phyloP scores from a whole-genome alignment of 2,888 invertebrate genomes.

The Nemotelus nigrinus region DNA sequence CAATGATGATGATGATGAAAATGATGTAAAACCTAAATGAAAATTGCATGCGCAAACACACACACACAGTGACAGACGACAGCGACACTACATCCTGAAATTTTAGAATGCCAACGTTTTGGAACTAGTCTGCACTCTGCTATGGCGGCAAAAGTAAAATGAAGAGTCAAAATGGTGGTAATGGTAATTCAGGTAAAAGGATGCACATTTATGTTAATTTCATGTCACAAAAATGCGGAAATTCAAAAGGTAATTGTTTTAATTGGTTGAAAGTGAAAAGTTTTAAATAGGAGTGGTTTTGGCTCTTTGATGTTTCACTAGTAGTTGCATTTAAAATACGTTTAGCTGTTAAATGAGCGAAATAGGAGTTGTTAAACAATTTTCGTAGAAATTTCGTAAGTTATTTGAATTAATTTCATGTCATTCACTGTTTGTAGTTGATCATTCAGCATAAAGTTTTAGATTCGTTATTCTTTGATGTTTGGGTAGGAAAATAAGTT shows the following conservation, averaged over 20 bases:
- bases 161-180: no score
- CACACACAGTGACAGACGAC: neutral
- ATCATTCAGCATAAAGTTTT: no score
- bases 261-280: conserved; percentile 18
- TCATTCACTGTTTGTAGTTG: no score
- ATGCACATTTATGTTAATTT: conserved; percentile 37
- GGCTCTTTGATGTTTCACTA: neutral
- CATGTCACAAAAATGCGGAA: conserved; percentile 29
- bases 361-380: neutral
- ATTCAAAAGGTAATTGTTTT: conserved; percentile 28
- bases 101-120: no score
- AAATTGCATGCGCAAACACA: neutral
- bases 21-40: neutral
- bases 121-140: no score
- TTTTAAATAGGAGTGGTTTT: conserved; percentile 12
- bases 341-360: conserved; percentile 5
- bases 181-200: conserved; percentile 15
- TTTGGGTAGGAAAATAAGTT: no score
- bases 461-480: no score
- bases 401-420: no score
- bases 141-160: no score
- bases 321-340: neutral
- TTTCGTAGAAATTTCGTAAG: neutral
- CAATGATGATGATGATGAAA: neutral
- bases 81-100: no score